phyloP scores from a whole-genome alignment of 1,140 invertebrate genomes.

The Nephila pilipes region DNA sequence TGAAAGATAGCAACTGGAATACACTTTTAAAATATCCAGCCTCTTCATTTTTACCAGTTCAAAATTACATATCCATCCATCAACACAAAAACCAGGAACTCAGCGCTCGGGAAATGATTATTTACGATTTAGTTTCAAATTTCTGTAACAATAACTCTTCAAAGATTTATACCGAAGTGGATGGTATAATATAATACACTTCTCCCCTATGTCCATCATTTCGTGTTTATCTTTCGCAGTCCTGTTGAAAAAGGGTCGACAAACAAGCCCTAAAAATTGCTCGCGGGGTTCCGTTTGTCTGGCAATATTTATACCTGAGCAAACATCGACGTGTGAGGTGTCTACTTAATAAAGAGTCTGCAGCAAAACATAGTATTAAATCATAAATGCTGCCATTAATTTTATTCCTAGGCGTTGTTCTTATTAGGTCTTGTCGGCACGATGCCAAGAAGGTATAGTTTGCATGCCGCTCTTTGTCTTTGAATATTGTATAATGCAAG shows the following conservation, averaged over 20 bases:
- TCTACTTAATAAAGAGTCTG: constrained; percentile 26
- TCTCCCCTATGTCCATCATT: not conserved
- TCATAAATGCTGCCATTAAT: not conserved
- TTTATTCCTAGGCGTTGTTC: not conserved
- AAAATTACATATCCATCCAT: too few species aligned
- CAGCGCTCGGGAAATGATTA: too few species aligned
- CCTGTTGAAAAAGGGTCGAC: not conserved
- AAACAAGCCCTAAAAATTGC: constrained; percentile 5
- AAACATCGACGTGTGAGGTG: constrained; percentile 18
- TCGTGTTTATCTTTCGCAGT: not conserved
- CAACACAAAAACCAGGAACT: too few species aligned
- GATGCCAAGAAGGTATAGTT: not conserved
- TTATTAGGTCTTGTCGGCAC: constrained; percentile 16
- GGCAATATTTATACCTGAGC: constrained; percentile 1
- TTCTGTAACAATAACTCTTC: not conserved
- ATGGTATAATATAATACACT: constrained; percentile 12
- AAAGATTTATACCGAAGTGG: not conserved
- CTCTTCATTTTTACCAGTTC: too few species aligned
- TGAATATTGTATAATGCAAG: too few species aligned
- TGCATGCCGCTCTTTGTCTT: too few species aligned
- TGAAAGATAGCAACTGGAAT: too few species aligned
- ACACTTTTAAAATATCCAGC: too few species aligned
- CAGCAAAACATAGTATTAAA: constrained; percentile 16
- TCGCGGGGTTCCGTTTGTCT: not conserved
- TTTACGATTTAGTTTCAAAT: too few species aligned